Conservation (phyloP, 2,888 invertebrate species). For the Plebejus melissa region DNA sequence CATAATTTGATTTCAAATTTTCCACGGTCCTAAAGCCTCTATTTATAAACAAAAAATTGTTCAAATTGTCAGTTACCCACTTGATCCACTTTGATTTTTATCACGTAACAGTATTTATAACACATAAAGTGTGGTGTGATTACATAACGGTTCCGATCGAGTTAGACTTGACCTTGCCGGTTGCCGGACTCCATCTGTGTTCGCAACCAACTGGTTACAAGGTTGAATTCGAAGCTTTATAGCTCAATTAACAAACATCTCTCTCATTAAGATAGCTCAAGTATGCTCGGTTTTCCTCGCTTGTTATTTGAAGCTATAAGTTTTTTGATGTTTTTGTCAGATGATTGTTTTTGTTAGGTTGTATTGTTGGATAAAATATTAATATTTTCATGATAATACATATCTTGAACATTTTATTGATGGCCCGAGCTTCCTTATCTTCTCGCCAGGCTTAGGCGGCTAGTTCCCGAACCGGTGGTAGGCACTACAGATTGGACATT, state of each 20-base stretch:
- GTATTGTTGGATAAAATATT: too few relatives aligned
- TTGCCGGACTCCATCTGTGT: conserved; percentile 35
- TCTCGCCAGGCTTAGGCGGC: too few relatives aligned
- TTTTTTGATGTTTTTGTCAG: neutral
- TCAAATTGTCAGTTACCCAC: neutral
- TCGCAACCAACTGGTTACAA: conserved; percentile 23
- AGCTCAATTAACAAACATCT: neutral
- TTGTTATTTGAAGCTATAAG: neutral
- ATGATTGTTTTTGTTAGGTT: too few relatives aligned
- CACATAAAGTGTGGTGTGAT: conserved; percentile 37
- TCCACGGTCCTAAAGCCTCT: too few relatives aligned
- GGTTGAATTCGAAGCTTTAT: neutral
- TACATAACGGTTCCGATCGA: conserved; percentile 56
- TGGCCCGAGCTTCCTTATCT: too few relatives aligned
- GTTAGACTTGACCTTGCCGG: conserved; percentile 61
- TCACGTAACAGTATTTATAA: conserved; percentile 2
- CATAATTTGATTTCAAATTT: too few relatives aligned
- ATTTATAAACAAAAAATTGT: neutral
- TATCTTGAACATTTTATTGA: too few relatives aligned
- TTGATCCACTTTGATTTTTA: conserved; percentile 19
- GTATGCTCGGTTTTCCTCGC: neutral
- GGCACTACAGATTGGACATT: too few relatives aligned
- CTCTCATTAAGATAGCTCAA: neutral
- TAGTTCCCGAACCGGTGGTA: too few relatives aligned
- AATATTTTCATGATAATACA: too few relatives aligned